Percentiles rank a stretch among this genome's conserved stretches.
These are phyloP conservation scores for Lophochroa leadbeateri DNA, from an alignment of 2,113 vertebrate species.

Conservation along the genomic window DNA sequence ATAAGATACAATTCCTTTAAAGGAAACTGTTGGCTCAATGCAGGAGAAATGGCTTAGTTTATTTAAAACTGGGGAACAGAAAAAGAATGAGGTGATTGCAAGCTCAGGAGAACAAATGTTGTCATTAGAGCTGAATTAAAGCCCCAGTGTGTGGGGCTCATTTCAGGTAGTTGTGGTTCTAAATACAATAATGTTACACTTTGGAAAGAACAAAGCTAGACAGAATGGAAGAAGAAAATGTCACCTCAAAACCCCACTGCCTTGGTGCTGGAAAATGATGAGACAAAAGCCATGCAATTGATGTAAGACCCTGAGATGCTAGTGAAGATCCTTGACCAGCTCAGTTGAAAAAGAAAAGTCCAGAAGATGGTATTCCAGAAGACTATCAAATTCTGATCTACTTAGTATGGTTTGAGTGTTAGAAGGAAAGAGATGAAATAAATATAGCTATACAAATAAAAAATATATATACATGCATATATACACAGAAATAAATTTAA, in stretches of 20 bases:
- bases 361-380: neutral
- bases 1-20: conserved; percentile 36
- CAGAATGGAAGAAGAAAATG: neutral
- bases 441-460: neutral
- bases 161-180: neutral
- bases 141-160: neutral
- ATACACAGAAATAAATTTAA: neutral
- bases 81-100: neutral
- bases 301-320: neutral
- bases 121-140: neutral
- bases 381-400: neutral
- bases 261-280: neutral
- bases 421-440: neutral
- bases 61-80: conserved; percentile 2
- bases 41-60: neutral
- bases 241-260: neutral
- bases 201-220: neutral
- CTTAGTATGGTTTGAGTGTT: neutral
- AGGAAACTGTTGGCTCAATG: neutral
- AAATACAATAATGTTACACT: fast-evolving
- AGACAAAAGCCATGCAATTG: neutral
- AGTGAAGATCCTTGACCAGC: neutral
- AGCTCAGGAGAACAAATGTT: neutral
- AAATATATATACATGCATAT: neutral
- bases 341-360: neutral